Conservation (phyloP, 2,888 invertebrate genomes). For the Andrena chrysosceles region DNA sequence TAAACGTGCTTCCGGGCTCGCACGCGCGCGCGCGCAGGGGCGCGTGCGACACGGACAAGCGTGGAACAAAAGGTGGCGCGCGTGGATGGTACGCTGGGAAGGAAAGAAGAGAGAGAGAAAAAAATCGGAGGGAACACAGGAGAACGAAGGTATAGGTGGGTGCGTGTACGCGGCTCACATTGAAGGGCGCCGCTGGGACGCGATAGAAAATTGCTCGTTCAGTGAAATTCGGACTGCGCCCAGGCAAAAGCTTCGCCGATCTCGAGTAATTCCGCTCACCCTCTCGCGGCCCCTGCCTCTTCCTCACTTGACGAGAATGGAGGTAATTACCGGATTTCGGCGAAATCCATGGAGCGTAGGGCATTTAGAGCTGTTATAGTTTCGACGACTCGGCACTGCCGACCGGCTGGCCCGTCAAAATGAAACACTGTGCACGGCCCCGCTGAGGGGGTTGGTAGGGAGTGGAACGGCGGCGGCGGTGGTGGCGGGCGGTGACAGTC, state of each 20-base stretch:
- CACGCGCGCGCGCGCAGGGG: background rate
- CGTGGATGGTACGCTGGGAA: background rate
- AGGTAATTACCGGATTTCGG: slow-evolving; percentile 75
- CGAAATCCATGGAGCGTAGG: slow-evolving; percentile 73
- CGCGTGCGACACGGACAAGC: slow-evolving; percentile 26
- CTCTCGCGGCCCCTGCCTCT: slow-evolving; percentile 32
- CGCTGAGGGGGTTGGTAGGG: slow-evolving; percentile 6
- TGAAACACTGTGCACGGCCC: slow-evolving; percentile 57
- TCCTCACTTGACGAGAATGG: slow-evolving; percentile 69
- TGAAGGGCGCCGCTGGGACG: slow-evolving; percentile 11
- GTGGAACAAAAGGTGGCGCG: slow-evolving; percentile 34
- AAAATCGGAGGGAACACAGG: background rate
- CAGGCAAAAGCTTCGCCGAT: slow-evolving; percentile 65
- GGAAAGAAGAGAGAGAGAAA: background rate
- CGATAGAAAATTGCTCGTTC: slow-evolving; percentile 64
- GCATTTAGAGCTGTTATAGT: slow-evolving; percentile 75
- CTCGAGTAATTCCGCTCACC: slow-evolving; percentile 63
- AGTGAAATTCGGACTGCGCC: slow-evolving; percentile 65
- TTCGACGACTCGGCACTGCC: slow-evolving; percentile 70
- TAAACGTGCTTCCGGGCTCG: slow-evolving; percentile 39
- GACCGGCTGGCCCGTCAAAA: slow-evolving; percentile 68
- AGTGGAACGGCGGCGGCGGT: slow-evolving; percentile 4
- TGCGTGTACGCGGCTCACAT: slow-evolving; percentile 31
- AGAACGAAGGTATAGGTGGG: slow-evolving; percentile 1
- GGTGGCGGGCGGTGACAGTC: slow-evolving; percentile 42